Evolutionary conservation across 2,113 vertebrate species (phyloP).

Genomic region (Myanophis thanlyinensis): DNA sequence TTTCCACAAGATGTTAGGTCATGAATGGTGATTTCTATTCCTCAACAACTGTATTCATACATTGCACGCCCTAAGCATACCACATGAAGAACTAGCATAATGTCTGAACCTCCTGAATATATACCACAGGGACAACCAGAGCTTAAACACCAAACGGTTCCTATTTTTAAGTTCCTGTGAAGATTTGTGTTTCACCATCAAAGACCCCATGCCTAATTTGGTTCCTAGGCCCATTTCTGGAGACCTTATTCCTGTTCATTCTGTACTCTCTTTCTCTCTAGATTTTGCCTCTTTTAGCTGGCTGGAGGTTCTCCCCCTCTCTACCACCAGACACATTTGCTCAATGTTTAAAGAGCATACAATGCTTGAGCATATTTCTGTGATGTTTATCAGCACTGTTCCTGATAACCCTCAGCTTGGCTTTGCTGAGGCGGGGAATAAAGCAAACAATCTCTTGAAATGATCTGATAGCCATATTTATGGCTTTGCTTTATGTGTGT

Average conservation of each 20-base stretch:
- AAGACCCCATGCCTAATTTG: background rate
- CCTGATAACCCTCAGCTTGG: slow-evolving; percentile 54
- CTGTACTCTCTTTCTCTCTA: background rate
- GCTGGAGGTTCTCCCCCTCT: background rate
- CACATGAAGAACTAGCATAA: background rate
- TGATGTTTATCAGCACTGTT: slow-evolving; percentile 63
- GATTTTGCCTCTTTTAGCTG: background rate
- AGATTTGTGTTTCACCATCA: background rate
- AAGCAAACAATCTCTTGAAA: slow-evolving; percentile 64
- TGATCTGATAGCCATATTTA: slow-evolving; percentile 57
- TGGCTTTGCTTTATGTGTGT: background rate
- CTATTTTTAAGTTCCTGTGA: background rate
- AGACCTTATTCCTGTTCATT: background rate
- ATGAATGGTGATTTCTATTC: background rate
- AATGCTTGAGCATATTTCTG: slow-evolving; percentile 40
- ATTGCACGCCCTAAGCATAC: background rate
- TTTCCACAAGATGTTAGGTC: background rate
- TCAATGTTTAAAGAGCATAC: slow-evolving; percentile 40
- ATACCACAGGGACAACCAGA: background rate
- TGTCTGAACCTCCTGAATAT: background rate
- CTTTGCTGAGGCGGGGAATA: slow-evolving; percentile 49
- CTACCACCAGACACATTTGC: background rate
- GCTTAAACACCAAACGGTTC: background rate
- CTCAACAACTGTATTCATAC: background rate
- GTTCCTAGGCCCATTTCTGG: background rate